phyloP scores from a whole-genome alignment of 2,888 invertebrate species.

The Gryllus longicercus region DNA sequence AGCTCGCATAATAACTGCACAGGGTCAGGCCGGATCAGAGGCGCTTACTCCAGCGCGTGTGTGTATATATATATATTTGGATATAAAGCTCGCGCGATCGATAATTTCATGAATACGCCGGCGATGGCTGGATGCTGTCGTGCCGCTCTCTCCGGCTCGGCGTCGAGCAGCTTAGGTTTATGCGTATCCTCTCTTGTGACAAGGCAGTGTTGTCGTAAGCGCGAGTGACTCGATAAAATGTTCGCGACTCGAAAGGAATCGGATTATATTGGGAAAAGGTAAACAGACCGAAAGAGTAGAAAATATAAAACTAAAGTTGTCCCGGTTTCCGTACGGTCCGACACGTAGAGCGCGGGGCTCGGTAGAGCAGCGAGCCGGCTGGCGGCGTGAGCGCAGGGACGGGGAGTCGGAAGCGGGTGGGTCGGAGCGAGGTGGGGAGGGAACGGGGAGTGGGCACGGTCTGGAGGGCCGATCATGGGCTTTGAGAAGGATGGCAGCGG shows the following conservation, averaged over 20 bases:
- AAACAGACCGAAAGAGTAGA: background rate
- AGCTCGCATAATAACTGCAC: background rate
- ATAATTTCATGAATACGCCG: background rate
- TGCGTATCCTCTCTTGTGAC: slow-evolving; percentile 4
- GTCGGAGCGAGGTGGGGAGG: background rate
- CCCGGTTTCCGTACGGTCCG: background rate
- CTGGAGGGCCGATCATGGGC: background rate
- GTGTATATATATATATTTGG: background rate
- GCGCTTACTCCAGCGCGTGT: background rate
- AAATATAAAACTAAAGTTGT: slow-evolving; percentile 8
- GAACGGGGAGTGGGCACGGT: background rate
- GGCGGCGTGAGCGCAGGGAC: background rate
- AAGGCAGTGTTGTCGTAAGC: background rate
- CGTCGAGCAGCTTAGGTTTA: background rate
- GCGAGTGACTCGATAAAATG: background rate
- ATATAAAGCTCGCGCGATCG: background rate
- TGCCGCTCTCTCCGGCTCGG: background rate
- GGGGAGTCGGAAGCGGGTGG: background rate
- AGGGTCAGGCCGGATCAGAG: background rate
- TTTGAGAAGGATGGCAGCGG: too few species aligned
- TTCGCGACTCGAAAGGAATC: slow-evolving; percentile 17
- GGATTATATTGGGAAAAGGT: slow-evolving; percentile 8
- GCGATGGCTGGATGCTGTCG: slow-evolving; percentile 6
- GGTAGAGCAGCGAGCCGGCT: background rate
- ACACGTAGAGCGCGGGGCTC: background rate